These are phyloP conservation scores for Trachelus troglodyta DNA, from an alignment of 2,888 invertebrate species.

Conservation along the genomic window DNA sequence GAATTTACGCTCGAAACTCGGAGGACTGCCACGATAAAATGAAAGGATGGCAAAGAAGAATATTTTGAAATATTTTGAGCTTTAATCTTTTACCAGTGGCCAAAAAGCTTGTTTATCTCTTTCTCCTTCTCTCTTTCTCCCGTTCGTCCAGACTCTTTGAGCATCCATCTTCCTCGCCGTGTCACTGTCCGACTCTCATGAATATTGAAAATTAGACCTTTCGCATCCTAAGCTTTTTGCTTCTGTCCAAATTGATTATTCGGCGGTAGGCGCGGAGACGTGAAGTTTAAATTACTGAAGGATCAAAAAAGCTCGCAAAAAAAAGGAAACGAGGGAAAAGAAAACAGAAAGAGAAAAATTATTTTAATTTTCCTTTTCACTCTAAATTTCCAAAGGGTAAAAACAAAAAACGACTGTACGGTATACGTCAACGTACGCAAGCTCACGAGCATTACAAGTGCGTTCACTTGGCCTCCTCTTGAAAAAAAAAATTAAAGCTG, in stretches of 20 bases:
- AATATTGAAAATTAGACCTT: constrained; percentile 50
- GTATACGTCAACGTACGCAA: neutral
- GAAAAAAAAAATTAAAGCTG: no score
- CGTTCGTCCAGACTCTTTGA: neutral
- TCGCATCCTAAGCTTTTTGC: constrained; percentile 11
- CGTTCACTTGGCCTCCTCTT: neutral
- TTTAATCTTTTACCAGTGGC: constrained; percentile 25
- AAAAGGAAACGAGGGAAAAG: neutral
- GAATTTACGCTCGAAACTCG: neutral
- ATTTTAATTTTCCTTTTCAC: neutral
- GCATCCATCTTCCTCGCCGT: neutral
- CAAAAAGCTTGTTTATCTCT: neutral
- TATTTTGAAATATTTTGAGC: constrained; percentile 29
- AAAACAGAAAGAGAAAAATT: neutral
- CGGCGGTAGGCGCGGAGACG: neutral
- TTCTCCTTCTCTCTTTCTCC: constrained; percentile 5
- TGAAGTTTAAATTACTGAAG: neutral
- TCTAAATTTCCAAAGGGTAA: neutral
- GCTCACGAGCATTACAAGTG: neutral
- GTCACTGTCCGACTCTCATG: constrained; percentile 27
- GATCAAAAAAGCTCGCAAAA: neutral
- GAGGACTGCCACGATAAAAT: neutral
- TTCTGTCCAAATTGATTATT: neutral
- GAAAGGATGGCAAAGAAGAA: neutral
- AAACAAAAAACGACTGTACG: neutral